A percentile compares a stretch with the other conserved stretches of the same genome.
Evolutionary conservation across 1,140 invertebrate genomes (phyloP).

Genomic region (Hydropsyche tenuis): DNA sequence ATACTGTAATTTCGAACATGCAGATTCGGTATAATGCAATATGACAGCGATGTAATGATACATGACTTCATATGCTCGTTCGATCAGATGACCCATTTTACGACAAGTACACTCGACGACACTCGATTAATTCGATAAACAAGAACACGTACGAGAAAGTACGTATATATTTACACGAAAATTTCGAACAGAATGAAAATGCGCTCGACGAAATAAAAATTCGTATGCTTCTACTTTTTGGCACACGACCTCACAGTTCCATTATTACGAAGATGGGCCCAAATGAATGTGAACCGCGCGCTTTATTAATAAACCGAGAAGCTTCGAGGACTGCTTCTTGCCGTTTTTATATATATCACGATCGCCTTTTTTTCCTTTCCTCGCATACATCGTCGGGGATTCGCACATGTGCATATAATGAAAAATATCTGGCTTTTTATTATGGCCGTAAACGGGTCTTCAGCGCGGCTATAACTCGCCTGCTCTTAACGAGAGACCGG

Average conservation of each 20-base stretch:
- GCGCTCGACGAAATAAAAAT: too few species aligned
- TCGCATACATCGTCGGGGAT: background rate
- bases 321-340: background rate
- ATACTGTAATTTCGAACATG: too few species aligned
- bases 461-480: slow-evolving; percentile 4
- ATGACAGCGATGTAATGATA: too few species aligned
- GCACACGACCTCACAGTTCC: background rate
- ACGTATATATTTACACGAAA: too few species aligned
- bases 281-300: background rate
- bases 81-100: too few species aligned
- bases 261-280: background rate
- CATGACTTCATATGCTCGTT: too few species aligned
- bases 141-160: too few species aligned
- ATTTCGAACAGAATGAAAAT: too few species aligned
- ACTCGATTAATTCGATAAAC: too few species aligned
- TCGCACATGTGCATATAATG: slow-evolving; percentile 19
- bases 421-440: slow-evolving; percentile 20
- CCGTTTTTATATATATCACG: background rate
- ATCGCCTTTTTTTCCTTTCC: too few species aligned
- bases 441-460: slow-evolving; percentile 8
- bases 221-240: background rate
- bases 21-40: too few species aligned
- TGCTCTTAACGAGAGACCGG: slow-evolving; percentile 5
- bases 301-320: slow-evolving; percentile 12
- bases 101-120: too few species aligned